A percentile compares a stretch with the other conserved stretches of the same genome.
Evolutionary conservation across 2,113 vertebrate species (phyloP).

Genomic region (Myrmecophaga tridactyla): DNA sequence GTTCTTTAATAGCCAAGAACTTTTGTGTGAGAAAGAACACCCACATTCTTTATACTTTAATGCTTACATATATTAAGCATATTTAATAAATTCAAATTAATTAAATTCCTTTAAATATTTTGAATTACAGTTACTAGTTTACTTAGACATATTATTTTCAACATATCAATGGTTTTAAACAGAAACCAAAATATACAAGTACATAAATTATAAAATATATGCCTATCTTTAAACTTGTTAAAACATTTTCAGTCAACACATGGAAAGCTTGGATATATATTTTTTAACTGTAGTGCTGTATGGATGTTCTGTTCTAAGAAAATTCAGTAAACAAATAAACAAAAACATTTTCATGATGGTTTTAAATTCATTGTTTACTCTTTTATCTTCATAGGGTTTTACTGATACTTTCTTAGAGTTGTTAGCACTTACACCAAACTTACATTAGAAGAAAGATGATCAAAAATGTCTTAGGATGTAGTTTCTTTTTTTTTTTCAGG

Average conservation of each 20-base stretch:
- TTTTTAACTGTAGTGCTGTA: too few relatives aligned
- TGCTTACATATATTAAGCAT: too few relatives aligned
- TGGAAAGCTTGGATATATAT: too few relatives aligned
- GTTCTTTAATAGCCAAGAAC: not conserved
- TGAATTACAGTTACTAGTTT: not conserved
- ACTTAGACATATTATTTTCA: not conserved
- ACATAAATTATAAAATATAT: not conserved
- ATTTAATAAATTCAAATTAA: not conserved
- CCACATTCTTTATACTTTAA: not conserved
- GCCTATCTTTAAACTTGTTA: not conserved
- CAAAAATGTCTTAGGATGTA: not conserved
- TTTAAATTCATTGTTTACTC: not conserved
- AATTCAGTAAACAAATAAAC: not conserved
- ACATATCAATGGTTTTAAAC: not conserved
- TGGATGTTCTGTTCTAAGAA: too few relatives aligned
- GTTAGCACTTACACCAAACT: not conserved
- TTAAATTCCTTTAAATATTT: constrained; percentile 15
- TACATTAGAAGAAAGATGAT: not conserved
- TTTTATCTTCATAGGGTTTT: not conserved
- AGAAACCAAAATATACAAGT: not conserved
- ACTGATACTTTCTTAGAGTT: not conserved
- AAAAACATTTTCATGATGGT: not conserved
- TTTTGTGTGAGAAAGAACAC: not conserved
- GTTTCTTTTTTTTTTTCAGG: not conserved
- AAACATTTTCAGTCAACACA: not conserved